Evolutionary conservation across 2,113 vertebrate genomes (phyloP).

Genomic region (Rana temporaria): DNA sequence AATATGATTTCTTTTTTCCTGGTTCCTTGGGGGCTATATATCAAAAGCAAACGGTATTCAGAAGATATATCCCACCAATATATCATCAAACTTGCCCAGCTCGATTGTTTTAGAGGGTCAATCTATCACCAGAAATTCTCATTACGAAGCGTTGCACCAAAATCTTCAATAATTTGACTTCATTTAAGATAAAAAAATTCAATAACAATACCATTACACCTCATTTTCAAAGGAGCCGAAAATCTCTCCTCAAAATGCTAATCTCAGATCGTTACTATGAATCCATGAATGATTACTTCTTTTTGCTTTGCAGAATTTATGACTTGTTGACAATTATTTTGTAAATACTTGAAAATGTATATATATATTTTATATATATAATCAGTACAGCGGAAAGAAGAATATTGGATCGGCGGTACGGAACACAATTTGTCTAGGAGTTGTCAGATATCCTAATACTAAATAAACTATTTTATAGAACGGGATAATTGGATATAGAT

Average conservation of each 20-base stretch:
- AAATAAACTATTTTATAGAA: conserved; percentile 12
- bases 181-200: conserved; percentile 11
- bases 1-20: background rate
- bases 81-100: conserved; percentile 16
- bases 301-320: background rate
- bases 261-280: conserved; percentile 1
- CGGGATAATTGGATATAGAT: no score
- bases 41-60: conserved; percentile 13
- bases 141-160: conserved; percentile 13
- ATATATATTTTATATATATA: background rate
- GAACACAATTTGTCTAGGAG: background rate
- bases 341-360: no score
- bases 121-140: conserved; percentile 24
- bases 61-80: background rate
- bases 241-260: background rate
- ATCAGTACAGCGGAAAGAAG: background rate
- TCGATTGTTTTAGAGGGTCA: background rate
- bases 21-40: background rate
- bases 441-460: conserved; percentile 5
- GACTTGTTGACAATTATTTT: background rate
- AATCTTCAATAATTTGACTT: conserved; percentile 1
- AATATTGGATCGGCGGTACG: background rate
- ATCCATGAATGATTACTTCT: conserved; percentile 3
- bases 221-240: background rate
- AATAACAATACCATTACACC: background rate